These are phyloP conservation scores for Tamandua tetradactyla DNA, from an alignment of 2,797 vertebrate genomes.

Conservation along the genomic window DNA sequence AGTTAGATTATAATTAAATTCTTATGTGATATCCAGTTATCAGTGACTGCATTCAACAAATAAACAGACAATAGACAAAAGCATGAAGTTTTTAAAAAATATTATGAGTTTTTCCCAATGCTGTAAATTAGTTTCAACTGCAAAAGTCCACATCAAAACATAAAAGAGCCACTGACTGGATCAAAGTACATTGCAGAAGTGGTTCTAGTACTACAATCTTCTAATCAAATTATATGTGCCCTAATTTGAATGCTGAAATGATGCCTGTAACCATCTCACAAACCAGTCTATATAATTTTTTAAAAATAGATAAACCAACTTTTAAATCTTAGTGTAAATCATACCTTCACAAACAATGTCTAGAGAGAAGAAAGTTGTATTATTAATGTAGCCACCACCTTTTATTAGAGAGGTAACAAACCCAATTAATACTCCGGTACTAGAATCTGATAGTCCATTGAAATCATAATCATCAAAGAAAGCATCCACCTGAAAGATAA, in stretches of 20 bases:
- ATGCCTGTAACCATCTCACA: too few relatives aligned
- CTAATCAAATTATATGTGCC: not conserved
- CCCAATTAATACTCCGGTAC: constrained; percentile 87
- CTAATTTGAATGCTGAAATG: not conserved
- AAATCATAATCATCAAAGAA: constrained; percentile 83
- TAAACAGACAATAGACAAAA: not conserved
- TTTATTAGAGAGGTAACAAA: constrained; percentile 87
- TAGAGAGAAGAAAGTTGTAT: constrained; percentile 88
- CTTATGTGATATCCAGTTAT: not conserved
- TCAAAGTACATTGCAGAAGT: not conserved
- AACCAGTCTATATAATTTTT: too few relatives aligned
- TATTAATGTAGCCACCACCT: constrained; percentile 88
- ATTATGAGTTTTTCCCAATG: not conserved
- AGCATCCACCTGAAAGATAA: constrained; percentile 87
- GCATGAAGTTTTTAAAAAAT: not conserved
- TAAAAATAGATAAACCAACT: too few relatives aligned
- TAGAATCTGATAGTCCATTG: constrained; percentile 74
- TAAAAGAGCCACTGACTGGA: not conserved
- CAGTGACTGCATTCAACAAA: not conserved
- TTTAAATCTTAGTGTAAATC: not conserved
- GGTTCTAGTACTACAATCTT: not conserved
- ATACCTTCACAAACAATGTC: constrained; percentile 90
- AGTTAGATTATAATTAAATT: not conserved
- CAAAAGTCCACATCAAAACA: not conserved
- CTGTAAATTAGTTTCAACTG: not conserved